Percentiles rank a stretch among this genome's conserved stretches.
Evolutionary conservation across 2,888 invertebrate genomes (phyloP).

Genomic region (Nephrotoma flavescens): DNA sequence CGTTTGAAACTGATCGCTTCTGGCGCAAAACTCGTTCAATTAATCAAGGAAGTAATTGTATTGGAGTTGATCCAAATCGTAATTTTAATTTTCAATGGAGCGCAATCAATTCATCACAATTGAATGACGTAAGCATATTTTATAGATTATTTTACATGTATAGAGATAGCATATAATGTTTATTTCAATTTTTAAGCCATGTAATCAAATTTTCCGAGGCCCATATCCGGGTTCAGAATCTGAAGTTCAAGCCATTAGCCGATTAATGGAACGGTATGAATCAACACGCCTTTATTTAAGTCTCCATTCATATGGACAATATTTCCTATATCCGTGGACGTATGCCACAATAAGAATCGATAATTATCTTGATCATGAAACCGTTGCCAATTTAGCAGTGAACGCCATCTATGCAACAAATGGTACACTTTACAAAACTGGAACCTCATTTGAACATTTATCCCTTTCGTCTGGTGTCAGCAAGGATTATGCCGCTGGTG

Average conservation of each 20-base stretch:
- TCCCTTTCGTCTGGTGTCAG: constrained; percentile 45
- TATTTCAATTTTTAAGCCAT: background rate
- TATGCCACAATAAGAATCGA: constrained; percentile 22
- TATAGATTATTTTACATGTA: background rate
- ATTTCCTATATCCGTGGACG: constrained; percentile 54
- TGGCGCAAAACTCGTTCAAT: constrained; percentile 56
- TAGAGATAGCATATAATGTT: background rate
- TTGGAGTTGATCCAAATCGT: constrained; percentile 59
- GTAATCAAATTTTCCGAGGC: constrained; percentile 39
- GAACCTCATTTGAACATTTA: constrained; percentile 28
- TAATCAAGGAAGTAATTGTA: constrained; percentile 30
- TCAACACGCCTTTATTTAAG: constrained; percentile 48
- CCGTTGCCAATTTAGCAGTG: background rate
- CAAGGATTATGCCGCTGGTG: constrained; percentile 47
- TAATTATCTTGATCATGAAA: background rate
- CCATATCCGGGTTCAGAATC: constrained; percentile 46
- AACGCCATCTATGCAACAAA: background rate
- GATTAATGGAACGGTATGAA: constrained; percentile 37
- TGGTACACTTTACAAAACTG: constrained; percentile 25
- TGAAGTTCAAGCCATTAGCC: constrained; percentile 43
- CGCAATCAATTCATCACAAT: constrained; percentile 15
- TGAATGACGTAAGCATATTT: background rate
- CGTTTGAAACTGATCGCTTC: constrained; percentile 34
- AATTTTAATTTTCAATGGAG: constrained; percentile 60
- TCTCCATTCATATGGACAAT: constrained; percentile 59